Conservation (phyloP, 2,797 vertebrate species). For the Kryptopterus vitreolus region DNA sequence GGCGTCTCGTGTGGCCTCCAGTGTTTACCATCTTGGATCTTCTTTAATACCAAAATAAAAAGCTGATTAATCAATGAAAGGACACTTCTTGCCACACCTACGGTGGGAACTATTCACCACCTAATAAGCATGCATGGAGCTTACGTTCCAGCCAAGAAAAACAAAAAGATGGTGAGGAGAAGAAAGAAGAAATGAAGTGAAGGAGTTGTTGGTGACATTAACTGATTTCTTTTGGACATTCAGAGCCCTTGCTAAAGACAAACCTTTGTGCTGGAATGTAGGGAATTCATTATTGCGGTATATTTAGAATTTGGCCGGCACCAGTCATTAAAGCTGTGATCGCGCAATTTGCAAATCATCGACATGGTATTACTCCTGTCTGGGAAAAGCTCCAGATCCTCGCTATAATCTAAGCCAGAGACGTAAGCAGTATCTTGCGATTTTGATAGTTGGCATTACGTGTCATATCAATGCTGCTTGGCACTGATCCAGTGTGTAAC, state of each 20-base stretch:
- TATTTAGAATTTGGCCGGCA: conserved; percentile 56
- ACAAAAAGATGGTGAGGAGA: not conserved
- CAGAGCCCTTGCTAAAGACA: conserved; percentile 24
- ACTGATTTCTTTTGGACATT: conserved; percentile 21
- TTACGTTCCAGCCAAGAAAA: not conserved
- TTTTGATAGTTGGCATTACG: conserved; percentile 2
- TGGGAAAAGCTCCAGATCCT: conserved; percentile 70
- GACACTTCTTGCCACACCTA: conserved; percentile 2
- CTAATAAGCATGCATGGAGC: not conserved
- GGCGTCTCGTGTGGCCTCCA: conserved; percentile 47
- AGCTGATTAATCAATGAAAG: conserved; percentile 58
- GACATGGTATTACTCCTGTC: conserved; percentile 59
- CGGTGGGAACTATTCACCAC: conserved; percentile 53
- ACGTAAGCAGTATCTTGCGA: conserved; percentile 25
- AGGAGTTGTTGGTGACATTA: conserved; percentile 37
- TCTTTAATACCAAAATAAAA: conserved; percentile 53
- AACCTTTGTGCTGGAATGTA: conserved; percentile 50
- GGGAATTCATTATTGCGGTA: conserved; percentile 55
- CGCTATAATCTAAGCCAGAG: conserved; percentile 45
- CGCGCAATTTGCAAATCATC: conserved; percentile 53
- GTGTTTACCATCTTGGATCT: conserved; percentile 47
- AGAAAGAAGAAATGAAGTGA: not conserved
- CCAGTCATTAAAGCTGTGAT: conserved; percentile 59
- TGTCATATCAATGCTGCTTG: conserved; percentile 52
- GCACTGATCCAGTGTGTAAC: conserved; percentile 55